Percentiles rank a stretch among this genome's conserved stretches.
Conservation (phyloP, 1,140 invertebrate species). For the Papilio helenus region DNA sequence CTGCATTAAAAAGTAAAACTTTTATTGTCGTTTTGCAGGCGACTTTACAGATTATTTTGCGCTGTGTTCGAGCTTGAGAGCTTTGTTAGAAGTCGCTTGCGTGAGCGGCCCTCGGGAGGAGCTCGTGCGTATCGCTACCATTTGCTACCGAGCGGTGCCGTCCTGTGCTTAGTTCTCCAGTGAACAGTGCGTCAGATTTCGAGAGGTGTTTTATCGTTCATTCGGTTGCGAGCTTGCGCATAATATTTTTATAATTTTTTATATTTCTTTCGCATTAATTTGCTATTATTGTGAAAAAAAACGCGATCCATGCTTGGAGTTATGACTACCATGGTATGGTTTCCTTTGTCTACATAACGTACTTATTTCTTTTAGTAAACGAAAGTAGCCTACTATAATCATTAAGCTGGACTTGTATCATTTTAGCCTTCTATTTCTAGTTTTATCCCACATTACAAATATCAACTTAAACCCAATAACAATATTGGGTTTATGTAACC, state of each 20-base stretch:
- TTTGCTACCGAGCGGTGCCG: slow-evolving; percentile 63
- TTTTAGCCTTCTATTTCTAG: slow-evolving; percentile 42
- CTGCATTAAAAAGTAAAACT: slow-evolving; percentile 78
- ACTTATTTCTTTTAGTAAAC: slow-evolving; percentile 70
- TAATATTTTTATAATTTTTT: slow-evolving; percentile 59
- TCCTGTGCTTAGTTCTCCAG: slow-evolving; percentile 79
- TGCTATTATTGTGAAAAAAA: slow-evolving; percentile 77
- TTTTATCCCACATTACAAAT: slow-evolving; percentile 31
- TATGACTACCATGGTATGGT: slow-evolving; percentile 83
- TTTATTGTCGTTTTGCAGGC: slow-evolving; percentile 73
- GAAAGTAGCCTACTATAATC: slow-evolving; percentile 64
- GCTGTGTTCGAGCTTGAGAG: slow-evolving; percentile 56
- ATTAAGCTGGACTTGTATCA: slow-evolving; percentile 53
- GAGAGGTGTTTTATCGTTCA: slow-evolving; percentile 72
- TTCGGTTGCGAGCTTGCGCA: slow-evolving; percentile 74
- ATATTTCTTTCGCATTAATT: slow-evolving; percentile 67
- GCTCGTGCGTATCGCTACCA: slow-evolving; percentile 56
- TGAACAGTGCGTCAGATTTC: slow-evolving; percentile 72
- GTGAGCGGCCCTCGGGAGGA: slow-evolving; percentile 56
- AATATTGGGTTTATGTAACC: slow-evolving; percentile 39
- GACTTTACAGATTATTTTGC: slow-evolving; percentile 72
- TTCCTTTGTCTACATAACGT: slow-evolving; percentile 80
- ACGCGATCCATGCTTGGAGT: slow-evolving; percentile 82
- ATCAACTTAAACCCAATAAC: slow-evolving; percentile 22
- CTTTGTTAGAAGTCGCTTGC: slow-evolving; percentile 55